Evolutionary conservation across 2,888 invertebrate species (phyloP).

Genomic region (Patella pellucida): DNA sequence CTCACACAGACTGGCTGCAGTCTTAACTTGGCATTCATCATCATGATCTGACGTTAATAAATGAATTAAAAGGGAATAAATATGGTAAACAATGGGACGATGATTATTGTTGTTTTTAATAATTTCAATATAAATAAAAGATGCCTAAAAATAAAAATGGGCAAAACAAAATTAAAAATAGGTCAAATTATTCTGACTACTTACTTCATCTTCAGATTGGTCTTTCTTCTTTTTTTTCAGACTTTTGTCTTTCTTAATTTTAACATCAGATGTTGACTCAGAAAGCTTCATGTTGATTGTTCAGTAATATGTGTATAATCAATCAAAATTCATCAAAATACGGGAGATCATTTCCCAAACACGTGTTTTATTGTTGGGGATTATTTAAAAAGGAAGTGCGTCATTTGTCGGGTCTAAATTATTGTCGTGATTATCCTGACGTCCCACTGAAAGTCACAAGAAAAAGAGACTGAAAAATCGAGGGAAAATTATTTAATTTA

Average conservation of each 20-base stretch:
- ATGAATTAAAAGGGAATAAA: too few relatives aligned
- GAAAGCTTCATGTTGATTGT: background rate
- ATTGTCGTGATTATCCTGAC: background rate
- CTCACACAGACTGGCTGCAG: too few relatives aligned
- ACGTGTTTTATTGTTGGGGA: constrained; percentile 1
- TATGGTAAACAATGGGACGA: too few relatives aligned
- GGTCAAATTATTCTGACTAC: background rate
- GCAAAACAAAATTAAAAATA: background rate
- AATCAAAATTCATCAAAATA: background rate
- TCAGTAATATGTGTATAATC: background rate
- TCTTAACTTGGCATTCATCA: too few relatives aligned
- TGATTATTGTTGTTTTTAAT: too few relatives aligned
- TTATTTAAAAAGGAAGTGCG: constrained; percentile 6
- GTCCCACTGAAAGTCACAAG: background rate
- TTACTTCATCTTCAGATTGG: background rate
- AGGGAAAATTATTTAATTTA: background rate
- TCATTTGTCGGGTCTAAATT: background rate
- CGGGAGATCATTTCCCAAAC: constrained; percentile 7
- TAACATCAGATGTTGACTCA: background rate
- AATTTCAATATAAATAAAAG: too few relatives aligned
- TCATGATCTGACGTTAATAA: too few relatives aligned
- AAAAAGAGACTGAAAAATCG: too few relatives aligned
- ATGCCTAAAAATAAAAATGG: too few relatives aligned
- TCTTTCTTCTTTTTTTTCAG: background rate
- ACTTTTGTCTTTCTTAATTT: background rate